Conservation (phyloP, 2,888 invertebrate species). For the Campoletis raptor region DNA sequence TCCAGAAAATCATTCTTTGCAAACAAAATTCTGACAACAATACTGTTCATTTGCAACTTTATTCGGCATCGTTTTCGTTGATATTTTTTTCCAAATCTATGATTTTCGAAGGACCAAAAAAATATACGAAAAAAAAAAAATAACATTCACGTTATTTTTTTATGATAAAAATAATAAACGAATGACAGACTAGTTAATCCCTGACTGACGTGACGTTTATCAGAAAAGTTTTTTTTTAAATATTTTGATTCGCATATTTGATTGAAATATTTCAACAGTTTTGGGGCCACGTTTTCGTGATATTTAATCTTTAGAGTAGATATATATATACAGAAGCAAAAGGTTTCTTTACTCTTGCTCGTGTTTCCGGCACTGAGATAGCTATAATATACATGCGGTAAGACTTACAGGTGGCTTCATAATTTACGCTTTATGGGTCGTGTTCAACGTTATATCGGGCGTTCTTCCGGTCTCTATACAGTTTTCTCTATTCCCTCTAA, state of each 20-base stretch:
- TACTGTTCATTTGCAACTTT: background rate
- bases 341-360: slow-evolving; percentile 35
- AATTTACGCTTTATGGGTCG: slow-evolving; percentile 76
- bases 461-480: slow-evolving; percentile 51
- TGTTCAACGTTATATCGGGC: slow-evolving; percentile 62
- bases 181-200: background rate
- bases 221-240: background rate
- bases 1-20: too few relatives aligned
- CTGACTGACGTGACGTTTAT: background rate
- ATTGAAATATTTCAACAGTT: slow-evolving; percentile 1
- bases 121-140: background rate
- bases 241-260: background rate
- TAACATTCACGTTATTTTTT: background rate
- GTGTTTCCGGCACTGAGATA: slow-evolving; percentile 51
- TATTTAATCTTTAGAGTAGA: background rate
- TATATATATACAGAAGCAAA: slow-evolving; percentile 2
- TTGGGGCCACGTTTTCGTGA: slow-evolving; percentile 14
- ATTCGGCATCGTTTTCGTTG: background rate
- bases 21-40: too few relatives aligned
- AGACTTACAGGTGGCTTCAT: slow-evolving; percentile 73
- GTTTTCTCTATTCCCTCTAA: slow-evolving; percentile 46
- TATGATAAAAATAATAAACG: background rate
- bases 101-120: background rate
- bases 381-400: slow-evolving; percentile 41
- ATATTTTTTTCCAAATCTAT: background rate